Evolutionary conservation across 1,140 invertebrate species (phyloP).

Genomic region (Drosophila pruinosa): DNA sequence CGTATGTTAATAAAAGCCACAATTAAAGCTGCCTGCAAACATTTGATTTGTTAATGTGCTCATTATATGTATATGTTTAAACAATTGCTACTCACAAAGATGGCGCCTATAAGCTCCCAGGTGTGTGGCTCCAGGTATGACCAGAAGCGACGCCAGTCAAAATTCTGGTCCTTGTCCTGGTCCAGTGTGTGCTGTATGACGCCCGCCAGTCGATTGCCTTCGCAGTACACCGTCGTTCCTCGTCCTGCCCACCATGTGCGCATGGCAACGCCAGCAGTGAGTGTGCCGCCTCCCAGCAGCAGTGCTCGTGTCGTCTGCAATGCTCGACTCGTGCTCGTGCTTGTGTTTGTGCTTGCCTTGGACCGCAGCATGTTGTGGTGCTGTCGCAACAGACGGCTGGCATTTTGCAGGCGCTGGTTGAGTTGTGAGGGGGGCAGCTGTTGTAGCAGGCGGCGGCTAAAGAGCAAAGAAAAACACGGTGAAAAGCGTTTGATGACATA

Average conservation of each 20-base stretch:
- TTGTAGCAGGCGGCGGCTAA: conserved; percentile 62
- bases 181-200: conserved; percentile 76
- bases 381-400: conserved; percentile 55
- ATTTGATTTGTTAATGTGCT: not conserved
- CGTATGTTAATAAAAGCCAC: conserved; percentile 92
- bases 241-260: conserved; percentile 42
- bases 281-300: conserved; percentile 58
- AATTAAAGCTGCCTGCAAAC: conserved; percentile 88
- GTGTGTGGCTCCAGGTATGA: conserved; percentile 85
- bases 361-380: conserved; percentile 21
- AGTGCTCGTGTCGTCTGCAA: conserved; percentile 48
- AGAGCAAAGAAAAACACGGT: conserved; percentile 4
- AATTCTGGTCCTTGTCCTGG: conserved; percentile 79
- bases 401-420: conserved; percentile 56
- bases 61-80: too few relatives aligned
- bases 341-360: too few relatives aligned
- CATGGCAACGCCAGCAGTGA: conserved; percentile 46
- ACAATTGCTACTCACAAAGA: conserved; percentile 85
- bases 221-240: conserved; percentile 47
- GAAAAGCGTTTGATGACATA: conserved; percentile 57
- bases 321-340: too few relatives aligned
- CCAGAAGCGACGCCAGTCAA: conserved; percentile 87
- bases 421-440: conserved; percentile 32
- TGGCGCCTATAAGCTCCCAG: conserved; percentile 84
- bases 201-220: conserved; percentile 67